Evolutionary conservation across 2,797 vertebrate species (phyloP), one percentile per base, ranked within the genome.

Genomic region (Bufotes viridis): DNA sequence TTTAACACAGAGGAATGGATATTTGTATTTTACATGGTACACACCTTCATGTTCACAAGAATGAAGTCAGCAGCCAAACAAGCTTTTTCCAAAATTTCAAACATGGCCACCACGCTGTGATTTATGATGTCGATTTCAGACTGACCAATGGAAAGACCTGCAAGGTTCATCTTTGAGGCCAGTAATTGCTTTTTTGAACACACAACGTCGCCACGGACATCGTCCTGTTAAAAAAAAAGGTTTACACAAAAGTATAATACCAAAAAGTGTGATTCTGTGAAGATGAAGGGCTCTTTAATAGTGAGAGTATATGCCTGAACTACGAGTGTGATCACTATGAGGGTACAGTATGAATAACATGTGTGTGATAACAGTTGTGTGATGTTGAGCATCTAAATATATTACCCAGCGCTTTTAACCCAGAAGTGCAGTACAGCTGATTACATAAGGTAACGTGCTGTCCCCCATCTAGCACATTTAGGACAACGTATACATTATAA

Each of bases 61-160:
- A 97, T 97, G 92, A 98, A 99, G 92, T 97, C 96, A 92, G 97
- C 97, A 8, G 97, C 97, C 88, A 96, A 95, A 98, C 98, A 99
- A 67, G 97, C 94, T 90, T 95, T 97, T 92, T 99, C 98, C 92
- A 99, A 90, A 70, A 99, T 97, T 94, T 99, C 98, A 96, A 99
- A 99, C 91, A 99, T 96, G 90, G 98, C 96, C 93, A 97, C 96
- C 0, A 97, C 99, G 90, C 97, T 97, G 91, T 94, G 97, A 91
- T 92, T 96, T 97, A 99, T 99, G 90, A 99, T 96, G 92, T 98
- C 98, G n/a, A 99, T 96, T 94, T 99, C 98, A 49, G 97, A 97
- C 88, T 95, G 96, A 18, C 97, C 96, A 78, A 99, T 97, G 22
- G 88, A 85, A 90, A 98, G 95, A 7, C 97, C 98, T 76, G 96